Conservation (phyloP, 2,888 invertebrate species). For the Lysandra bellargus region DNA sequence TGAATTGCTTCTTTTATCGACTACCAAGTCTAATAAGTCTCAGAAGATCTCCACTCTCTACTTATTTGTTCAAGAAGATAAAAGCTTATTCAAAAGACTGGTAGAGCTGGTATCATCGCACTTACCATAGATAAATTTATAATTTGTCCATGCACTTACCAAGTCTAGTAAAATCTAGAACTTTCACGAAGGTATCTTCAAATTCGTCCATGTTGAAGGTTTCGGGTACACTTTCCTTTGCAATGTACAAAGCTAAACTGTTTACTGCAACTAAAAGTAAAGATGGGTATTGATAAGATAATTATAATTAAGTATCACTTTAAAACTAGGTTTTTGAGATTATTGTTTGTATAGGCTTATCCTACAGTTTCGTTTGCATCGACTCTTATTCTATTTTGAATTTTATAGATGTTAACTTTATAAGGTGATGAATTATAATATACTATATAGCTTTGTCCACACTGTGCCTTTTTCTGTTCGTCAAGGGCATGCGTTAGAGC, state of each 20-base stretch:
- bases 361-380: background rate
- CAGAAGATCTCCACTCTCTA: too few species aligned
- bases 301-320: conserved; percentile 25
- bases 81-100: background rate
- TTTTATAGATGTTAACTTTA: background rate
- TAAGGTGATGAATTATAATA: too few species aligned
- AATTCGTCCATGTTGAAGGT: background rate
- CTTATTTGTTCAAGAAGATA: background rate
- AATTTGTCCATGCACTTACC: background rate
- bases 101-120: background rate
- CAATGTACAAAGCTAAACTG: background rate
- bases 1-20: too few species aligned
- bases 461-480: too few species aligned
- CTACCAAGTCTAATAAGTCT: too few species aligned
- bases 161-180: conserved; percentile 8
- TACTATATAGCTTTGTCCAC: too few species aligned
- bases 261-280: background rate
- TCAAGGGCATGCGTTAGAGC: too few species aligned
- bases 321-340: conserved; percentile 20
- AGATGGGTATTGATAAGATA: conserved; percentile 10
- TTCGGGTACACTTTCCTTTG: background rate
- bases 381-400: background rate
- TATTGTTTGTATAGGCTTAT: conserved; percentile 6
- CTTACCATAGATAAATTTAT: too few species aligned
- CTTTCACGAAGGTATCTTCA: background rate